Conservation (phyloP, 2,797 vertebrate genomes). For the Melopsittacus undulatus region DNA sequence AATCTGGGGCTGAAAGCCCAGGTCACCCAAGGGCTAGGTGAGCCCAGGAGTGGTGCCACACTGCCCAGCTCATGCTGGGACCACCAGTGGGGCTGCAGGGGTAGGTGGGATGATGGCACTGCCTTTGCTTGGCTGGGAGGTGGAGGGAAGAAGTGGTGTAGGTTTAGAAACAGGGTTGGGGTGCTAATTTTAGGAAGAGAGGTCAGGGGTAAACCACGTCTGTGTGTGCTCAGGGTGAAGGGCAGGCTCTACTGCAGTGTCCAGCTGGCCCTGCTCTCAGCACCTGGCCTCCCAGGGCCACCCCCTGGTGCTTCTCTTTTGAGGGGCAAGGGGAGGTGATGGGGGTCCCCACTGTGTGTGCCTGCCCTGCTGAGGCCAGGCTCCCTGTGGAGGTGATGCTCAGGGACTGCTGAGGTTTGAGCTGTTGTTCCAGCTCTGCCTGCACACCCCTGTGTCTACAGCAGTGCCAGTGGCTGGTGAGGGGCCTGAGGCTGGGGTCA, state of each 20-base stretch:
- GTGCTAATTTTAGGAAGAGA: slow-evolving; percentile 15
- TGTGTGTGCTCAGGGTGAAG: neutral
- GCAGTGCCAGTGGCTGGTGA: neutral
- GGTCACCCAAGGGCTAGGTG: rapidly evolving
- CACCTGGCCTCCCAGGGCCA: rapidly evolving
- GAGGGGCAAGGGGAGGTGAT: neutral
- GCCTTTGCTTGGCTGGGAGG: neutral
- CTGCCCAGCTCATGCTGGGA: neutral
- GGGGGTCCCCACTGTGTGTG: neutral
- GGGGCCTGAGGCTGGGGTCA: neutral
- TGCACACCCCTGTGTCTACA: neutral
- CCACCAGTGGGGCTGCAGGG: neutral
- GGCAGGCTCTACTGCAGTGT: neutral
- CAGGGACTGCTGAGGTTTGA: neutral
- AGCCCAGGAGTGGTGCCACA: neutral
- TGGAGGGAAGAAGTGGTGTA: neutral
- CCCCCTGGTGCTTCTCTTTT: rapidly evolving
- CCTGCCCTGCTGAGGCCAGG: neutral
- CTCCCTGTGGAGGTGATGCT: neutral
- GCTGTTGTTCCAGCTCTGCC: neutral
- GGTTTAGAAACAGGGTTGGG: slow-evolving; percentile 5
- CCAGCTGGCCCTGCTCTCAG: neutral
- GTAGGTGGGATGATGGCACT: neutral
- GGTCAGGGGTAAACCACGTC: neutral
- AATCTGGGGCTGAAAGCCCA: neutral